These are phyloP conservation scores for Embidobia sp. DNA, from an alignment of 2,888 invertebrate species.

Conservation along the genomic window DNA sequence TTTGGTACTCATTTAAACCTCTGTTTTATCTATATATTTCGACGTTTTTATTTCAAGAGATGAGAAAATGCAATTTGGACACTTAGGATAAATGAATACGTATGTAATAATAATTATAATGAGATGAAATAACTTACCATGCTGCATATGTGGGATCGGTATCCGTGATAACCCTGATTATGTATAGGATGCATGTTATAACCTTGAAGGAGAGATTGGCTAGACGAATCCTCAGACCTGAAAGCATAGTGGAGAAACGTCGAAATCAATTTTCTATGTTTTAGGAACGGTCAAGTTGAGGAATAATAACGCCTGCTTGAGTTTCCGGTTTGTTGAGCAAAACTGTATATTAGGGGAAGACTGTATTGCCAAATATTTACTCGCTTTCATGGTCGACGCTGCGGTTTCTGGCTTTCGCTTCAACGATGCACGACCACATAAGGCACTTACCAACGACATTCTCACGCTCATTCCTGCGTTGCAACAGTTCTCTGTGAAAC, in stretches of 20 bases:
- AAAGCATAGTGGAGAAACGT: conserved; percentile 78
- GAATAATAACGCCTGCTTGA: conserved; percentile 51
- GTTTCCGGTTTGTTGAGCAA: conserved; percentile 35
- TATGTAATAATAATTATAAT: too few relatives aligned
- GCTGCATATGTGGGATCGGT: conserved; percentile 92
- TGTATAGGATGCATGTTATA: conserved; percentile 97
- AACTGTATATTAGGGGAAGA: conserved; percentile 34
- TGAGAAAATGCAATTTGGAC: too few relatives aligned
- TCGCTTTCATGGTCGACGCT: conserved; percentile 50
- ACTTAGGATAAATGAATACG: neutral
- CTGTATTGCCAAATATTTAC: conserved; percentile 61
- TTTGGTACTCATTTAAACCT: too few relatives aligned
- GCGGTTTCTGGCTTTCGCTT: conserved; percentile 58
- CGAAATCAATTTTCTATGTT: conserved; percentile 35
- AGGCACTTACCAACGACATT: conserved; percentile 47
- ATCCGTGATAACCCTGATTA: conserved; percentile 95
- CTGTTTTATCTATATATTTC: too few relatives aligned
- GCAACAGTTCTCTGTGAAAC: conserved; percentile 37
- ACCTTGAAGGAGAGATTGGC: conserved; percentile 98
- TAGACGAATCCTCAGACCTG: conserved; percentile 98
- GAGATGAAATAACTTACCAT: conserved; percentile 88
- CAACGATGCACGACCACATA: conserved; percentile 54
- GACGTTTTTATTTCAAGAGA: too few relatives aligned
- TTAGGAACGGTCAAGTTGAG: conserved; percentile 19
- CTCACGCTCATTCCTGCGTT: conserved; percentile 52